These are phyloP conservation scores for Chironomus tentans DNA, from an alignment of 2,888 invertebrate species.

Conservation along the genomic window DNA sequence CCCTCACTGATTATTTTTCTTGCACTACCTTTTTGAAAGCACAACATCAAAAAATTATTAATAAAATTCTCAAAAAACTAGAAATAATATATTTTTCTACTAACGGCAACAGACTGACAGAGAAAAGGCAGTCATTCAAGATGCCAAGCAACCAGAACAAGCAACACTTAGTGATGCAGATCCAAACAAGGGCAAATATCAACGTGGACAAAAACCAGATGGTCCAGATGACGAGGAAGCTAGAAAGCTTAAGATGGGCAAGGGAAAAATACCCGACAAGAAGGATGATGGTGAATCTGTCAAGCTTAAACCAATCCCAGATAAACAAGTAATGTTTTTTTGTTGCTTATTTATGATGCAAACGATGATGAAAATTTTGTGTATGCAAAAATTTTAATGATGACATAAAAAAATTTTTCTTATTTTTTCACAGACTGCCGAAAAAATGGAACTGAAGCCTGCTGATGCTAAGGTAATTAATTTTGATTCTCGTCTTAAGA, in stretches of 20 bases:
- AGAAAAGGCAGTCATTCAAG: neutral
- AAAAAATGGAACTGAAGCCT: conserved; percentile 37
- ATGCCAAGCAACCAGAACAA: conserved; percentile 33
- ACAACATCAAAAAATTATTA: neutral
- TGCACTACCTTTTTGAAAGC: no score
- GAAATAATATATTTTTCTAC: neutral
- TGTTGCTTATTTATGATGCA: neutral
- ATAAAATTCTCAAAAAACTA: neutral
- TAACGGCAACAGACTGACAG: neutral
- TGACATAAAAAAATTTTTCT: neutral
- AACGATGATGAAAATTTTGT: neutral
- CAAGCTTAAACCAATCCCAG: conserved; percentile 23
- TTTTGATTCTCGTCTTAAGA: neutral
- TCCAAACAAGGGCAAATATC: conserved; percentile 28
- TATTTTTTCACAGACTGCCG: conserved; percentile 29
- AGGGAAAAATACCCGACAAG: conserved; percentile 20
- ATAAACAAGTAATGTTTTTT: conserved; percentile 20
- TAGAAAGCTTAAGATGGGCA: conserved; percentile 24
- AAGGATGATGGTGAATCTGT: conserved; percentile 20
- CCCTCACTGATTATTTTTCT: no score
- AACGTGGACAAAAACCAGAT: conserved; percentile 15
- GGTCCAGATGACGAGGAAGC: conserved; percentile 3
- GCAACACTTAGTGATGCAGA: conserved; percentile 37
- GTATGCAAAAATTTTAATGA: neutral
- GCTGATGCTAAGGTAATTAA: conserved; percentile 40